phyloP scores from a whole-genome alignment of 30 jellyfish, hydroid and myxozoan genomes.

The Turritopsis rubra region DNA sequence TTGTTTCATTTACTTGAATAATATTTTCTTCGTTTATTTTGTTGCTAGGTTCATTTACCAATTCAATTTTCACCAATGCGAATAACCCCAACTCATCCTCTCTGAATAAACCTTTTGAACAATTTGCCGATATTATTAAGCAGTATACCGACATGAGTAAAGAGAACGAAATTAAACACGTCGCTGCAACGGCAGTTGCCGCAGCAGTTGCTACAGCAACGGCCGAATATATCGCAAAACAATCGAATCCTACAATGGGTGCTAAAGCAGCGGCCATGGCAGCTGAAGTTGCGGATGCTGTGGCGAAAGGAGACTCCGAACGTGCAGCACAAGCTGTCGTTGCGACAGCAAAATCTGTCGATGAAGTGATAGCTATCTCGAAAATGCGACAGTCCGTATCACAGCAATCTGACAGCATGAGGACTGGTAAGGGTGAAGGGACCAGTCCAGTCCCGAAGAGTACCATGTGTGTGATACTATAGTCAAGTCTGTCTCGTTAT shows the following conservation, averaged over 20 bases:
- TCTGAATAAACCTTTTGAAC: slow-evolving; percentile 23
- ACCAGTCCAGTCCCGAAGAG: background rate
- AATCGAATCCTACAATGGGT: slow-evolving; percentile 96
- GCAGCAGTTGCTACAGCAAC: slow-evolving; percentile 98
- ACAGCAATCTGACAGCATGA: background rate
- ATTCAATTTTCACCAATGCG: slow-evolving; percentile 5
- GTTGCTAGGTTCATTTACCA: background rate
- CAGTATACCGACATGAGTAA: slow-evolving; percentile 55
- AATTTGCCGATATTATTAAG: slow-evolving; percentile 53
- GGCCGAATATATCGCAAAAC: slow-evolving; percentile 94
- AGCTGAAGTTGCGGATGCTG: slow-evolving; percentile 96
- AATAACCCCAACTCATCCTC: slow-evolving; percentile 3
- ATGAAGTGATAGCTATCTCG: slow-evolving; percentile 80
- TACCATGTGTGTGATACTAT: slow-evolving; percentile 19
- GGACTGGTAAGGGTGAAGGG: background rate
- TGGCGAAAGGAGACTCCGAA: slow-evolving; percentile 93
- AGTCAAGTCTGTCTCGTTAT: too few relatives aligned
- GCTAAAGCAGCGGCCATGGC: slow-evolving; percentile 99
- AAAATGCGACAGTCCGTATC: slow-evolving; percentile 41
- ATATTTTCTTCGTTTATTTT: background rate
- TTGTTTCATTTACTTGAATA: background rate
- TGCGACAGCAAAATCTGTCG: slow-evolving; percentile 93
- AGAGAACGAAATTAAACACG: slow-evolving; percentile 59
- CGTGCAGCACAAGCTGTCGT: slow-evolving; percentile 94
- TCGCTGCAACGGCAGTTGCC: slow-evolving; percentile 90